Base-by-base conservation (phyloP, 2,797 vertebrate species). In the Lophotriccus pileatus region DNA sequence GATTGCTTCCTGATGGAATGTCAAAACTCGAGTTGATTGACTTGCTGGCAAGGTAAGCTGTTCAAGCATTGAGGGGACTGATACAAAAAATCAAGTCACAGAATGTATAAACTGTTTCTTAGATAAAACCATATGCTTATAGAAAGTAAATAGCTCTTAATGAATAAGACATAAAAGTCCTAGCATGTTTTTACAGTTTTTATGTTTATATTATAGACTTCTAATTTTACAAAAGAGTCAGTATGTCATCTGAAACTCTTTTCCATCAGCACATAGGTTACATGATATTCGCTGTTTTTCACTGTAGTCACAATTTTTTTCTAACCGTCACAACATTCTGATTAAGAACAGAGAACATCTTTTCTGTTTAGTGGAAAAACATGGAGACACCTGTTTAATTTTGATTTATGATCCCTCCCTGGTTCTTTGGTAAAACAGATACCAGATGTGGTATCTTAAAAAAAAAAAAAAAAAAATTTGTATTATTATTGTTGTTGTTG, bases 11-110 rank as follows among this genome's bases (percentile, higher is more conserved):
- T 21, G 99, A 99, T 69, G 99, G 99, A 96, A 99, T 99, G 99
- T 99, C 99, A 90, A 99, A 99, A 97, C 98, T 99, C 44, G 99
- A 99, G 95, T 97, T 99, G 89, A 99, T 99, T 7, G 99, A 99
- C 97, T 98, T 99, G 89, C 98, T 99, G 49, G 98, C 99, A 74
- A 98, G 99, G 99, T 99, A 97, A 96, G 97, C 69, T 68, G 28
- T 82, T 47, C 73, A 76, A 82, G 43, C 30, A 36, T 52, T 81
- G 63, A 32, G 43, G 19, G 30, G 19, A 63, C 22, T 19, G 36
- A 34, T 72, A n/a, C 44, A 50, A 88, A 86, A 86, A 94, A 52
- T 25, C 37, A 30, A 85, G 37, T 30, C 43, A 20, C 41, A 32
- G 46, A 56, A 36, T 64, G 22, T 28, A 2, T 70, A 30, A 62